Percentiles rank a stretch among this genome's conserved stretches.
These are phyloP conservation scores for Brachionus angularis DNA, from an alignment of 1,140 invertebrate species.

Conservation along the genomic window DNA sequence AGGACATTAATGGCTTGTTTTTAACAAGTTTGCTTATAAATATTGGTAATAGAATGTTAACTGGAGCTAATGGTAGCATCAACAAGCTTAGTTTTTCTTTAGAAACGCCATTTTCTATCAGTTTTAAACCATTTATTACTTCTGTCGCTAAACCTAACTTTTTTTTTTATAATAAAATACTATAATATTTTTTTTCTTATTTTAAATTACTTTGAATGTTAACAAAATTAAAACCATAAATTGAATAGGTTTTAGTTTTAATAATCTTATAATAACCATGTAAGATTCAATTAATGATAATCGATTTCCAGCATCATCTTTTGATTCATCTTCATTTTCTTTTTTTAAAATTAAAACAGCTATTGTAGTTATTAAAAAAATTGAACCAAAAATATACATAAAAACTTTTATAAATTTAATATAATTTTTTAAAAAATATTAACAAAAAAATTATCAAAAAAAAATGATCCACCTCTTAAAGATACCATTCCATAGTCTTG, in stretches of 20 bases:
- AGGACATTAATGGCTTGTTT: slow-evolving; percentile 78
- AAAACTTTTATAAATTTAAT: no score
- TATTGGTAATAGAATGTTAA: slow-evolving; percentile 87
- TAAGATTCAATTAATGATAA: no score
- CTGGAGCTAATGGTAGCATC: slow-evolving; percentile 77
- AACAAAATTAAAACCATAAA: slow-evolving; percentile 73
- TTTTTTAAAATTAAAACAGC: no score
- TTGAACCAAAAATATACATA: no score
- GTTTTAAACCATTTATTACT: slow-evolving; percentile 84
- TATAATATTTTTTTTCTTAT: no score
- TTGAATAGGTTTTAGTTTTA: slow-evolving; percentile 68
- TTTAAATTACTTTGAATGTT: slow-evolving; percentile 73
- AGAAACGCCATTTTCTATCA: slow-evolving; percentile 79
- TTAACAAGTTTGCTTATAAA: slow-evolving; percentile 83
- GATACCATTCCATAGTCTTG: neutral
- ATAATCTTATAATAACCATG: neutral
- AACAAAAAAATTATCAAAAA: no score
- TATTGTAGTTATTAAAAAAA: no score
- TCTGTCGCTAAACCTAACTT: slow-evolving; percentile 94
- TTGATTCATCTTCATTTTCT: no score
- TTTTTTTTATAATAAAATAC: no score
- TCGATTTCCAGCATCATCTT: no score
- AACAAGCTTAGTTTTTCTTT: slow-evolving; percentile 88
- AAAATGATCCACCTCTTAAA: no score
- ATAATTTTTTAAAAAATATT: no score